Percentiles rank a stretch among this genome's conserved stretches.
These are phyloP conservation scores for Eudyptes chrysolophus DNA, from an alignment of 2,113 vertebrate species.

Conservation along the genomic window DNA sequence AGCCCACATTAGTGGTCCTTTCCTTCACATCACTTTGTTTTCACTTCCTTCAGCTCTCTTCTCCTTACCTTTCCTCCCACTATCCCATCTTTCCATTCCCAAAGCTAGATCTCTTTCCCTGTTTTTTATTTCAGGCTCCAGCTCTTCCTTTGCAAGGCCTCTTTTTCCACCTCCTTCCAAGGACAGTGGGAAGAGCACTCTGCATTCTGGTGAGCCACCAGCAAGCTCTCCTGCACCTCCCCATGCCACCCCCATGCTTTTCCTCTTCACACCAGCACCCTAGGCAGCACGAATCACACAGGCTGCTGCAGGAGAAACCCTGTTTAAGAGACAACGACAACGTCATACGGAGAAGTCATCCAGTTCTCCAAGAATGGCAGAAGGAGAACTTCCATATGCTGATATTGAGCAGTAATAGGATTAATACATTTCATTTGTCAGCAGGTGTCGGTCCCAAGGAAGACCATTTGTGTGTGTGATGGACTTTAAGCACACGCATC, in stretches of 20 bases:
- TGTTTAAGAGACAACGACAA: not conserved
- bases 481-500: not conserved
- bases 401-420: not conserved
- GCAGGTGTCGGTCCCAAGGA: not conserved
- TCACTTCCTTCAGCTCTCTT: not conserved
- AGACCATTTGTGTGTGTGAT: not conserved
- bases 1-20: not conserved
- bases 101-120: not conserved
- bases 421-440: not conserved
- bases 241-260: rapidly evolving
- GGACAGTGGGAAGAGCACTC: not conserved
- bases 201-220: not conserved
- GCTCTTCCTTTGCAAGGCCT: not conserved
- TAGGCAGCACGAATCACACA: rapidly evolving
- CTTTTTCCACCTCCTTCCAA: not conserved
- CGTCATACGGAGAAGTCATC: not conserved
- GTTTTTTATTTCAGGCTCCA: not conserved
- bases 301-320: not conserved
- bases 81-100: not conserved
- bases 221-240: not conserved
- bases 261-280: not conserved
- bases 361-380: not conserved
- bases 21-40: not conserved
- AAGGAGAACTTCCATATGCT: not conserved
- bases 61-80: not conserved